Conservation (phyloP, 1,140 invertebrate species). For the Lepidurus arcticus region DNA sequence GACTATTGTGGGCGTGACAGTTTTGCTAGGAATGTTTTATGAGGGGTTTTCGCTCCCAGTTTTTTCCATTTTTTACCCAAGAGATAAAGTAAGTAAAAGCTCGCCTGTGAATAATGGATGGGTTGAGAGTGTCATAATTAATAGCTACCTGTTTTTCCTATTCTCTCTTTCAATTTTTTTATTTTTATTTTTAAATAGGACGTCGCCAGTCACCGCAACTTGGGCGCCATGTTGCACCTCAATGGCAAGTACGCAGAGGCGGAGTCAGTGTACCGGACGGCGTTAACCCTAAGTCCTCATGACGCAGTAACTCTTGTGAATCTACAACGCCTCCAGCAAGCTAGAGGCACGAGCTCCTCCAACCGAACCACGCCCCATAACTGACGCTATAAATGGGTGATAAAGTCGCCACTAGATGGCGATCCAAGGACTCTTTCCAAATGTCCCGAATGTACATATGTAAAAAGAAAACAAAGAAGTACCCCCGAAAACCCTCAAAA, state of each 20-base stretch:
- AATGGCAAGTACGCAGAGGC: conserved; percentile 51
- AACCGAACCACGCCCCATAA: conserved; percentile 5
- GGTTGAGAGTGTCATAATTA: not conserved
- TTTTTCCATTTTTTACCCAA: conserved; percentile 40
- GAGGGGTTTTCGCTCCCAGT: not conserved
- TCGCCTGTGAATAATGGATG: conserved; percentile 11
- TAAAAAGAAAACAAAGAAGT: not conserved
- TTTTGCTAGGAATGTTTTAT: conserved; percentile 6
- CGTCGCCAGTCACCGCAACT: conserved; percentile 51
- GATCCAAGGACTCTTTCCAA: not conserved
- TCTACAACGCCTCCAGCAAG: conserved; percentile 45
- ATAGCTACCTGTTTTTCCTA: not conserved
- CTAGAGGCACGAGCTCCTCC: not conserved
- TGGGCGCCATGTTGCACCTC: conserved; percentile 54
- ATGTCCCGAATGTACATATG: not conserved
- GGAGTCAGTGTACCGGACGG: conserved; percentile 48
- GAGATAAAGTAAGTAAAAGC: conserved; percentile 47
- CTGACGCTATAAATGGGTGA: not conserved
- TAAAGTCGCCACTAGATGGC: not conserved
- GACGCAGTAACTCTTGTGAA: conserved; percentile 50
- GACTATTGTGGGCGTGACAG: not conserved
- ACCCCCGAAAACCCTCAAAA: no score
- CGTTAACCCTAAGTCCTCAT: conserved; percentile 48
- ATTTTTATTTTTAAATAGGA: conserved; percentile 42
- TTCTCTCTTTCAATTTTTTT: not conserved